A percentile compares a stretch with the other conserved stretches of the same genome.
phyloP scores from a whole-genome alignment of 2,113 vertebrate genomes.

The Microcebus tavaratra region DNA sequence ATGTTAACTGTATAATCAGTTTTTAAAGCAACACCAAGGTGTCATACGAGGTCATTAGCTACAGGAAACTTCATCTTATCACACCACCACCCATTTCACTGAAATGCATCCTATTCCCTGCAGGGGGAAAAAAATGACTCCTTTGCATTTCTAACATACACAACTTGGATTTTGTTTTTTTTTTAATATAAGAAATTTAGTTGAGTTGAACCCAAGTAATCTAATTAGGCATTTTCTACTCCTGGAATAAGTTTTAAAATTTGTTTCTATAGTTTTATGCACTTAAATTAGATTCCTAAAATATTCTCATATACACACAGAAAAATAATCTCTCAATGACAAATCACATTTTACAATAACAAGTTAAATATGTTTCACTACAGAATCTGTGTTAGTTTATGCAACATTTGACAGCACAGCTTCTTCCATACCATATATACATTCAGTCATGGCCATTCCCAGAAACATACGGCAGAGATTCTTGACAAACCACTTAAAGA shows the following conservation, averaged over 20 bases:
- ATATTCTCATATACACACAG: slow-evolving; percentile 81
- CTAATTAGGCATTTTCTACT: slow-evolving; percentile 59
- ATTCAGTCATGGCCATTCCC: slow-evolving; percentile 44
- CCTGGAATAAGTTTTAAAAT: slow-evolving; percentile 52
- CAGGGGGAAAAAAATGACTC: not conserved
- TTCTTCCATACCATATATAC: slow-evolving; percentile 49
- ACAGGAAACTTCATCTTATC: not conserved
- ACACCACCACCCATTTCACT: not conserved
- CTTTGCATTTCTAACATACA: slow-evolving; percentile 50
- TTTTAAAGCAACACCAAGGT: not conserved
- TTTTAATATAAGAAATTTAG: slow-evolving; percentile 61
- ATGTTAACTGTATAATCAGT: not conserved
- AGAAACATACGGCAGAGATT: not conserved
- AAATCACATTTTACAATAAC: slow-evolving; percentile 75
- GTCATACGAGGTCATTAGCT: not conserved
- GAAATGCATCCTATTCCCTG: not conserved
- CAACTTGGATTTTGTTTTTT: not conserved
- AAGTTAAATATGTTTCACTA: slow-evolving; percentile 72
- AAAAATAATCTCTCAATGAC: slow-evolving; percentile 82
- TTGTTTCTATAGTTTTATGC: slow-evolving; percentile 78
- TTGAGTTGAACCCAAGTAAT: slow-evolving; percentile 45
- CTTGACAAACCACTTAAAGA: not conserved
- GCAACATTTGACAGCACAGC: slow-evolving; percentile 51
- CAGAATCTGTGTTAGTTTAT: slow-evolving; percentile 56
- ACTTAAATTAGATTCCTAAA: slow-evolving; percentile 82